Evolutionary conservation across 2,888 invertebrate genomes (phyloP).

Genomic region (Fragum sueziense): DNA sequence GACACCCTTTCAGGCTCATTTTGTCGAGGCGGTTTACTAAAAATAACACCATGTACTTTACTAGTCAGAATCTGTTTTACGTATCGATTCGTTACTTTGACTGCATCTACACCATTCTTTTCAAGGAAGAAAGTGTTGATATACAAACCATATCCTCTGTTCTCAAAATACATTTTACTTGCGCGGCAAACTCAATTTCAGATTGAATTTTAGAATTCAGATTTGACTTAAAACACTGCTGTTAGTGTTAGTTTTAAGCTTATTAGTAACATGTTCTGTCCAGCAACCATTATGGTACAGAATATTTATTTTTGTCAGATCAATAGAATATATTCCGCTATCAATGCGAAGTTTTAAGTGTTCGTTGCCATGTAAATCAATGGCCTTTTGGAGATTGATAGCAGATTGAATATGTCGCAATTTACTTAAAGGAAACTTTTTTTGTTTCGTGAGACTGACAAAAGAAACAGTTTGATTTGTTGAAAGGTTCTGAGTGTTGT

Average conservation of each 20-base stretch:
- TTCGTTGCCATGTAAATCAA: neutral
- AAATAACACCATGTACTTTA: neutral
- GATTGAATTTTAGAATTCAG: too few species aligned
- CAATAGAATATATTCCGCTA: neutral
- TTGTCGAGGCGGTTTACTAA: neutral
- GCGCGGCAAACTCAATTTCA: neutral
- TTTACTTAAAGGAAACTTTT: neutral
- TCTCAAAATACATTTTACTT: neutral
- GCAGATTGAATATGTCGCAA: neutral
- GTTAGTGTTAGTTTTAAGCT: neutral
- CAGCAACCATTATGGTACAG: neutral
- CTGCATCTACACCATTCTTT: neutral
- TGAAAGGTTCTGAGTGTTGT: neutral
- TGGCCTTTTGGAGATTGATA: neutral
- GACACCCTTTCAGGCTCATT: neutral
- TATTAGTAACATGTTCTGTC: too few species aligned
- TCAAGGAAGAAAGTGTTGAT: neutral
- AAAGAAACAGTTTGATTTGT: neutral
- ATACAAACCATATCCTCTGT: neutral
- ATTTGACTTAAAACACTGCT: neutral
- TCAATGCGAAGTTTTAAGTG: neutral
- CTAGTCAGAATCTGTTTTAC: neutral
- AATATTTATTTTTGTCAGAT: too few species aligned
- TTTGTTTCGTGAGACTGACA: neutral
- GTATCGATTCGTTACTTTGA: neutral